Base-by-base conservation (phyloP, 23 tunicate genomes). In the Ciona savignyi region DNA sequence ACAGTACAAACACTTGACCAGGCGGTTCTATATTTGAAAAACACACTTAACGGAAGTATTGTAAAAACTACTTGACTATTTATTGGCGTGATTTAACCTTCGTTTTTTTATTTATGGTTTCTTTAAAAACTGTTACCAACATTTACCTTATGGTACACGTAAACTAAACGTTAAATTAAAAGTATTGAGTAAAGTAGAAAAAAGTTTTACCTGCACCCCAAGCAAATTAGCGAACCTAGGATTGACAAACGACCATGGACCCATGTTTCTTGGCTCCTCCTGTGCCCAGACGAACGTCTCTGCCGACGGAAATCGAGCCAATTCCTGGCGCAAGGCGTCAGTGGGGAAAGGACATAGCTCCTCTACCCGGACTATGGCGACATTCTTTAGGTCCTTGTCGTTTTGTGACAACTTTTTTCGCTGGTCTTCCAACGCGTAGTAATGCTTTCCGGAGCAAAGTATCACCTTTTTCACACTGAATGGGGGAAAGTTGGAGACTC, bases 281-380 rank as follows among this genome's bases (percentile, higher is more conserved):
- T 95, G 99, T 4, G 78, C 82, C 90, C 95, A 95, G 1, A 84
- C 63, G 32, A 31, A 76, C 21, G 62, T 24, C 6, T 23, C 62
- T 24, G 68, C 85, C 29, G 74, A 23, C 2, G 74, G 27, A 26
- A 48, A 82, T 29, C 30, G n/a, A 25, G 78, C 51, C 1, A 94
- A 1, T 33, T 77, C 78, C 2, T 63, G 29, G 29, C 60, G 70
- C 1, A 94, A 26, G 19, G 73, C 75, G 25, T 28, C 61, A 29
- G 93, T 83, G 32, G 99, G 99, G 67, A 95, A 95, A 3, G 99
- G 99, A 51, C 95, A 90, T 20, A 95, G 81, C 70, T 95, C 96
- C 65, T 95, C 99, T 0, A 95, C 2, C 33, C 96, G 76, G 9
- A 95, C 51, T 49, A 95, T 73, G 21, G 99, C 96, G 1, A 80